Conservation (phyloP, 2,888 invertebrate genomes). For the Acronicta psi region DNA sequence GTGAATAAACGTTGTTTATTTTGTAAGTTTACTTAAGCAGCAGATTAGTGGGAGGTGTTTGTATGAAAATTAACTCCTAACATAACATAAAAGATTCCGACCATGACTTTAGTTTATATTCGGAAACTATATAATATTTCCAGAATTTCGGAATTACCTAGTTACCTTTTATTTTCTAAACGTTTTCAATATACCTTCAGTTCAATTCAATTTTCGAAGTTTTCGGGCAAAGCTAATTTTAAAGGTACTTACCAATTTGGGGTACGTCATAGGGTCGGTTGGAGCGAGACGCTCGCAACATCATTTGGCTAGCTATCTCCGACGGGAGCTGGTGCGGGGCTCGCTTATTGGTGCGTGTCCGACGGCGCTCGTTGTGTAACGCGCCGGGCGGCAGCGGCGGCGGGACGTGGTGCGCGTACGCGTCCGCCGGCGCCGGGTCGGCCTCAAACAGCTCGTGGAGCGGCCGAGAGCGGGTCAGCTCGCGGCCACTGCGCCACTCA, state of each 20-base stretch:
- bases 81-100: slow-evolving; percentile 16
- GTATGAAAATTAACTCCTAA: slow-evolving; percentile 12
- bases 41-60: slow-evolving; percentile 11
- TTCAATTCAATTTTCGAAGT: background rate
- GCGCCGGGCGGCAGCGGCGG: slow-evolving; percentile 70
- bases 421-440: slow-evolving; percentile 63
- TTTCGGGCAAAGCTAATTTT: background rate
- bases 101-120: background rate
- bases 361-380: slow-evolving; percentile 77
- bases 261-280: slow-evolving; percentile 95
- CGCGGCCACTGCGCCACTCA: slow-evolving; percentile 76
- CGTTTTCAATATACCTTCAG: too few relatives aligned
- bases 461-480: slow-evolving; percentile 74
- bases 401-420: slow-evolving; percentile 65
- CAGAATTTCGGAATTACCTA: too few relatives aligned
- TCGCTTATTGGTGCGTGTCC: slow-evolving; percentile 77
- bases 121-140: too few relatives aligned
- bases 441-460: slow-evolving; percentile 82
- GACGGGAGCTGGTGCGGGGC: slow-evolving; percentile 81
- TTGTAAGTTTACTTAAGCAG: slow-evolving; percentile 6
- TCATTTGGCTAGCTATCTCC: slow-evolving; percentile 92
- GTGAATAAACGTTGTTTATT: slow-evolving; percentile 7
- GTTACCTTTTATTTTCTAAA: too few relatives aligned
- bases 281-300: slow-evolving; percentile 93
- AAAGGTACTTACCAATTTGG: slow-evolving; percentile 92